Evolutionary conservation across 92 coral and sea anemone genomes (phyloP), one percentile per base, ranked within the genome.

Genomic region (Zoanthus sansibaricus): DNA sequence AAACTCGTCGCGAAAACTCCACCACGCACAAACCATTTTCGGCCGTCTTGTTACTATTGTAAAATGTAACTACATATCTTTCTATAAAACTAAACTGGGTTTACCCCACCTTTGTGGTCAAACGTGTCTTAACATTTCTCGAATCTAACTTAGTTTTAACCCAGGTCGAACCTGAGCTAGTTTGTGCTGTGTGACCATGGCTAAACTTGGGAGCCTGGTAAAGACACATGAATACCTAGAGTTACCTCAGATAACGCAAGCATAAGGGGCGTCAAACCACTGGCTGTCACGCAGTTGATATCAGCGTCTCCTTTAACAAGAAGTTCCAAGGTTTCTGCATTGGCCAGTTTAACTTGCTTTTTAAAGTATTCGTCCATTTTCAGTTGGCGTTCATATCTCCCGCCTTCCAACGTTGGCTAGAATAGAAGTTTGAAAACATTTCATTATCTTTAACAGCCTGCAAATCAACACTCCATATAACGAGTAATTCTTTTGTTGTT

Each of bases 241-340:
- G 64, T 78, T 89, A 93, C 96, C 89, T 73, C 33, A 13, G 87
- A 74, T 3, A 91, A 82, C 0, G 94, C 92, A 37, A 88, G 33
- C 94, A 93, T 91, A 8, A 91, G 91, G 11, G 96, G 96, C 0
- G 96, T 91, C 1, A 93, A 70, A 16, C 96, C 96, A 78, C 78
- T 82, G 13, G 67, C 59, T 48, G 88, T 86, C 4, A 66, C 62
- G 17, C 96, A 82, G 76, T 90, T 93, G 25, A 94, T 70, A 25
- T 94, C 94, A 18, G 93, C 94, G 33, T 92, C 98, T 75, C 91
- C 92, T 64, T 68, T 82, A 52, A 94, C 93, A 77, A 93, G 84
- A 58, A 86, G 71, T 78, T 93, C 86, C 84, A 94, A 71, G 88
- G 89, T 91, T 75, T 94, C 98, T 20, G 75, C 78, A 79, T 82